Evolutionary conservation across 2,888 invertebrate species (phyloP).

Genomic region (Apoderus coryli): DNA sequence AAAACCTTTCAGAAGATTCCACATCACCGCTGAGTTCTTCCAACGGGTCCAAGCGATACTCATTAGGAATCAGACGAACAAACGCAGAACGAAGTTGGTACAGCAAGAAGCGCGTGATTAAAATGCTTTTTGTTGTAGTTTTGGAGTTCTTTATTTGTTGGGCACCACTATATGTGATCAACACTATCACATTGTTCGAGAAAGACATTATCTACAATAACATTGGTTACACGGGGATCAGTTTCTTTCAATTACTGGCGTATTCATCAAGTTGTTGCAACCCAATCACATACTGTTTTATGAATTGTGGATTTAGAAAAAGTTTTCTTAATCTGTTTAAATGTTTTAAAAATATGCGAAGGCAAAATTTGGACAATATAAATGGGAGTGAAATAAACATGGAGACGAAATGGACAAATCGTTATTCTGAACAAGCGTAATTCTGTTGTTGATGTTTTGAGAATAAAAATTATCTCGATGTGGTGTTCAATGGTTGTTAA

Average conservation of each 20-base stretch:
- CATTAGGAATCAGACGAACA: conserved; percentile 27
- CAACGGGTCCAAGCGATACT: conserved; percentile 12
- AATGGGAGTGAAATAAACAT: conserved; percentile 3
- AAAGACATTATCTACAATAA: conserved; percentile 33
- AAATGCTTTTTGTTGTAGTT: conserved; percentile 53
- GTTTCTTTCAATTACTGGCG: conserved; percentile 41
- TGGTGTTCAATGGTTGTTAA: too few relatives aligned
- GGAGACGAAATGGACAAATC: too few relatives aligned
- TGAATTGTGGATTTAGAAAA: conserved; percentile 51
- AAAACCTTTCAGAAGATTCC: conserved; percentile 26
- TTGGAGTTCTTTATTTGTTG: conserved; percentile 58
- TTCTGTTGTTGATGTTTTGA: too few relatives aligned
- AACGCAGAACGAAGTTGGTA: conserved; percentile 36
- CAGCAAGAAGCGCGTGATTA: conserved; percentile 38
- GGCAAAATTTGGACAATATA: conserved; percentile 10
- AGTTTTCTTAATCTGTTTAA: conserved; percentile 44
- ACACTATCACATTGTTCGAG: conserved; percentile 41
- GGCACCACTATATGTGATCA: conserved; percentile 47
- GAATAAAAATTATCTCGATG: too few relatives aligned
- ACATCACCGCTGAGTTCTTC: too few relatives aligned
- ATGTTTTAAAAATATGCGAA: conserved; percentile 35
- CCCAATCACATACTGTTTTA: conserved; percentile 55
- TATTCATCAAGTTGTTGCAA: conserved; percentile 50
- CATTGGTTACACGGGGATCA: conserved; percentile 36
- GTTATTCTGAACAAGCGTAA: too few relatives aligned